Evolutionary conservation across 2,113 vertebrate species (phyloP).

Genomic region (Coturnix japonica): DNA sequence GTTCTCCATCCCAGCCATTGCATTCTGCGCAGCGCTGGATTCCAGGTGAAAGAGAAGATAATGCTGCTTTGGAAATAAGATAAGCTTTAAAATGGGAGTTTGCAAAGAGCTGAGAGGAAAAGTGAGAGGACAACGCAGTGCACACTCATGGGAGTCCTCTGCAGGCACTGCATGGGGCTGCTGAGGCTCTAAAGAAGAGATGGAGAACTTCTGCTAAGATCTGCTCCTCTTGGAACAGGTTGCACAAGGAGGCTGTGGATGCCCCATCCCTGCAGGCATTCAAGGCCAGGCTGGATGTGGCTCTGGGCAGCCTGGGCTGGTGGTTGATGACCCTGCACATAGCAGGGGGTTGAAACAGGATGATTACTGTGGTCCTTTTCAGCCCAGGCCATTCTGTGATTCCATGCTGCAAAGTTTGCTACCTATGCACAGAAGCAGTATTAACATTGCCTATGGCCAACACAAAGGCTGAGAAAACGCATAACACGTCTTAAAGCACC

Average conservation of each 20-base stretch:
- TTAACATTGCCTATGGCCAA: fast-evolving
- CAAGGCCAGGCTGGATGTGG: no score
- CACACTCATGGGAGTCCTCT: neutral
- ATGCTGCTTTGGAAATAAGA: neutral
- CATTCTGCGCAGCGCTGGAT: neutral
- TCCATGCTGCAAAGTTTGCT: neutral
- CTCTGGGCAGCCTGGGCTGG: no score
- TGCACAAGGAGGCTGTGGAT: no score
- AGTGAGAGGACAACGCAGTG: neutral
- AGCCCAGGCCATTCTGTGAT: no score
- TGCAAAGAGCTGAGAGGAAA: neutral
- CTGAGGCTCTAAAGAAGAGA: neutral
- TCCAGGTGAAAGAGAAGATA: neutral
- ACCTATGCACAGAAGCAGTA: fast-evolving
- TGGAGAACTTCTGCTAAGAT: neutral
- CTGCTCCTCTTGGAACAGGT: neutral
- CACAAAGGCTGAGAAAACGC: neutral
- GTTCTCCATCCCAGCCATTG: fast-evolving
- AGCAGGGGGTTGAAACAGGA: no score
- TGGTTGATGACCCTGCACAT: no score
- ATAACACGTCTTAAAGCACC: neutral
- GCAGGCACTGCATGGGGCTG: neutral
- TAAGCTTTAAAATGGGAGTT: neutral
- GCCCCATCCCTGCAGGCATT: no score
- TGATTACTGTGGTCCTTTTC: no score